A percentile compares a stretch with the other conserved stretches of the same genome.
These are phyloP conservation scores for Escarpia spicata DNA, from an alignment of 2,888 invertebrate genomes.

Conservation along the genomic window DNA sequence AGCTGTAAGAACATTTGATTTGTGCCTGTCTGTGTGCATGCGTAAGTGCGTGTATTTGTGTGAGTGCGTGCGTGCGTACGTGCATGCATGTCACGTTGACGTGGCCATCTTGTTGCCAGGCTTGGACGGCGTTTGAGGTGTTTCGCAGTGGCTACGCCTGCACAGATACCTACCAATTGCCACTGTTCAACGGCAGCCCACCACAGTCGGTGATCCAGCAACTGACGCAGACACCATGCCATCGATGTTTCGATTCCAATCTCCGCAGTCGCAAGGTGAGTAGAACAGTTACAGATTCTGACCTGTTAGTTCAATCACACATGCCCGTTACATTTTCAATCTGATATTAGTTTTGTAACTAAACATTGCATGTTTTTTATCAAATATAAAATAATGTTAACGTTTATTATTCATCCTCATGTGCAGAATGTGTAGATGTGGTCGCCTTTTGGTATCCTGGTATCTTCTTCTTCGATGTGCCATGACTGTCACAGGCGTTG, in stretches of 20 bases:
- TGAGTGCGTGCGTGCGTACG: neutral
- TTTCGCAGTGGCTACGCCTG: conserved; percentile 59
- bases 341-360: neutral
- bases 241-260: conserved; percentile 57
- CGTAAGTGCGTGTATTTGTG: neutral
- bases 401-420: neutral
- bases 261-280: conserved; percentile 54
- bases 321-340: neutral
- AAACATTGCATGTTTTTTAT: neutral
- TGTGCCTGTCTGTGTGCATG: conserved; percentile 14
- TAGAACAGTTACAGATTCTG: neutral
- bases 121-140: conserved; percentile 61
- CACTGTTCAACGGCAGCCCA: conserved; percentile 59
- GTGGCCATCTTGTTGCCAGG: conserved; percentile 44
- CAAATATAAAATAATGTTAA: neutral
- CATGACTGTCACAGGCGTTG: no score
- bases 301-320: neutral
- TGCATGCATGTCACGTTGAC: neutral
- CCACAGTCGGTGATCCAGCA: conserved; percentile 56
- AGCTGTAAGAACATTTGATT: neutral
- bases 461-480: no score
- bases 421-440: no score
- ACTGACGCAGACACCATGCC: conserved; percentile 56
- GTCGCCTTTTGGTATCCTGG: no score
- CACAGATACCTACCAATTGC: conserved; percentile 59